Percentiles rank a stretch among this genome's conserved stretches.
These are phyloP conservation scores for Buathra laborator DNA, from an alignment of 2,888 invertebrate genomes.

Conservation along the genomic window DNA sequence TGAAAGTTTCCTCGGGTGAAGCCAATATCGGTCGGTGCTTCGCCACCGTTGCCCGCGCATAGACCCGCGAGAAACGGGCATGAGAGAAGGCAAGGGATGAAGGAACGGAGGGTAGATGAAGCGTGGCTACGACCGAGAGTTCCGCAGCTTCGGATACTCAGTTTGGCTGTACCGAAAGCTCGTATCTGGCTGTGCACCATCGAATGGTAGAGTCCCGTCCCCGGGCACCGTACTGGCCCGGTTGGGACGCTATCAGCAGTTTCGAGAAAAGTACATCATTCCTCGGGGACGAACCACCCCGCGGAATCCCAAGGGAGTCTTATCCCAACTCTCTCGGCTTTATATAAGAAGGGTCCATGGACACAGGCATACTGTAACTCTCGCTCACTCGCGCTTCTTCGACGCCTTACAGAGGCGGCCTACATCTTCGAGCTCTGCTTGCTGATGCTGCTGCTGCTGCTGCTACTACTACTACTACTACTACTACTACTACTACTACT, in stretches of 20 bases:
- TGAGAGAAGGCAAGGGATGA: conserved; percentile 41
- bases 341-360: conserved; percentile 65
- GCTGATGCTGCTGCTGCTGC: not conserved
- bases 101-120: conserved; percentile 50
- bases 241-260: conserved; percentile 76
- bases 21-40: conserved; percentile 69
- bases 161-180: not conserved
- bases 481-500: too few relatives aligned
- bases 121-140: conserved; percentile 47
- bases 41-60: conserved; percentile 25
- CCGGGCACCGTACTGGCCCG: conserved; percentile 53
- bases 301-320: conserved; percentile 75
- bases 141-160: conserved; percentile 63
- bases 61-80: conserved; percentile 44
- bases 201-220: conserved; percentile 39
- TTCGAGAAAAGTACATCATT: conserved; percentile 78
- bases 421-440: conserved; percentile 24
- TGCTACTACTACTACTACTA: too few relatives aligned
- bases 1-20: conserved; percentile 73
- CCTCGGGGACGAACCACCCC: conserved; percentile 66
- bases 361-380: conserved; percentile 56
- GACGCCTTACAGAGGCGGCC: conserved; percentile 21
- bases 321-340: conserved; percentile 76
- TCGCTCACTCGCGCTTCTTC: conserved; percentile 56
- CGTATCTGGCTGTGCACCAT: not conserved